Evolutionary conservation across 2,797 vertebrate genomes (phyloP), one percentile per base, ranked within the genome.

Genomic region (Champsocephalus esox): DNA sequence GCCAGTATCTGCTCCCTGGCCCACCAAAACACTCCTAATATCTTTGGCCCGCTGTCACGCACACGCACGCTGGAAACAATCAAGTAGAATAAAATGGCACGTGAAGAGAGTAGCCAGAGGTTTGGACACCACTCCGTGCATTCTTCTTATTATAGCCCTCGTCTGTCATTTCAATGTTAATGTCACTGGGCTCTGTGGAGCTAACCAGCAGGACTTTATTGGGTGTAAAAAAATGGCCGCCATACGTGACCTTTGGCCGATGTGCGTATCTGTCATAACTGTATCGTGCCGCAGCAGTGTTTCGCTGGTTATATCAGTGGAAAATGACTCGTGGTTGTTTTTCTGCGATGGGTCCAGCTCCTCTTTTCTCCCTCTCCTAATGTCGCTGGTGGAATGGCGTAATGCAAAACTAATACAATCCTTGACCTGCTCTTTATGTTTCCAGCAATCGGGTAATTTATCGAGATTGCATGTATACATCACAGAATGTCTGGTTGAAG

Each of bases 1-100:
- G 85, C 84, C 92, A 91, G 87, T 92, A 79, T 93, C 82, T 80
- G 81, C 90, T 92, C 85, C 87, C 79, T 83, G 84, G 88, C 63
- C 83, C 77, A 86, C 85, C 71, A 61, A 88, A 74, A 65, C 70
- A 70, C 70, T 75, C 60, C 58, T 91, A 92, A 87, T 93, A 80
- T 92, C 86, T 94, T 93, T 94, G 89, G 92, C 85, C 73, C 34
- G 41, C 70, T 69, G 83, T 81, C 73, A 83, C 85, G 86, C 81
- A 88, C 91, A 73, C 94, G 46, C 70, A 88, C 83, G 88, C 69
- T 95, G 93, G 90, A 95, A 95, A 93, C 92, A 93, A 89, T 91
- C 82, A 83, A 91, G 52, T 77, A 83, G 81, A 89, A 89, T 76
- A 88, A 74, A 88, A 87, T 90, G 91, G 91, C 91, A 86, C 38